These are phyloP conservation scores for Marasmarcha lunaedactyla DNA, from an alignment of 2,888 invertebrate genomes.

Conservation along the genomic window DNA sequence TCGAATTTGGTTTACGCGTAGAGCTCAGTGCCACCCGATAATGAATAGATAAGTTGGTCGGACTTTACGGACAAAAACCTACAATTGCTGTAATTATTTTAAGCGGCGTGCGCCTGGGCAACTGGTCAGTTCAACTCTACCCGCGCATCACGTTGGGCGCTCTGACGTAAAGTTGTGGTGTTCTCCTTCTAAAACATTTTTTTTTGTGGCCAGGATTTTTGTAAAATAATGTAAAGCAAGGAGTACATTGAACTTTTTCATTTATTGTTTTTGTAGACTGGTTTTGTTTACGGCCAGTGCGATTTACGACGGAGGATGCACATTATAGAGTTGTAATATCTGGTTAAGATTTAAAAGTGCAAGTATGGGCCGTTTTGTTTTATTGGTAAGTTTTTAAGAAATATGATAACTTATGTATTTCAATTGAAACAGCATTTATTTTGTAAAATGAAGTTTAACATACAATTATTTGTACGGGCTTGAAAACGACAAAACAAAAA, in stretches of 20 bases:
- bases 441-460: too few species aligned
- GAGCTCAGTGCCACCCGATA: too few species aligned
- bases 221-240: constrained; percentile 17
- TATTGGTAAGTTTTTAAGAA: constrained; percentile 24
- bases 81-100: constrained; percentile 59
- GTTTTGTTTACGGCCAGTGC: constrained; percentile 32
- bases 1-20: too few species aligned
- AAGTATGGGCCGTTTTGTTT: constrained; percentile 19
- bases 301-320: constrained; percentile 31
- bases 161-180: constrained; percentile 1
- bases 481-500: too few species aligned
- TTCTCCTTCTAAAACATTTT: background rate
- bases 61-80: constrained; percentile 49
- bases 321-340: constrained; percentile 20
- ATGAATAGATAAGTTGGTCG: too few species aligned
- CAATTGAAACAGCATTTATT: background rate
- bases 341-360: constrained; percentile 16
- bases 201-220: constrained; percentile 12
- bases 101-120: constrained; percentile 38
- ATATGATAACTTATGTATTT: background rate
- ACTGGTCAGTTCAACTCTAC: constrained; percentile 39
- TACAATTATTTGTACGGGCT: too few species aligned
- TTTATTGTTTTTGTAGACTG: constrained; percentile 16
- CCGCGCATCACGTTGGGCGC: constrained; percentile 24
- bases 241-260: constrained; percentile 11